Base-by-base conservation (phyloP, 2,797 vertebrate species). In the Huso huso region DNA sequence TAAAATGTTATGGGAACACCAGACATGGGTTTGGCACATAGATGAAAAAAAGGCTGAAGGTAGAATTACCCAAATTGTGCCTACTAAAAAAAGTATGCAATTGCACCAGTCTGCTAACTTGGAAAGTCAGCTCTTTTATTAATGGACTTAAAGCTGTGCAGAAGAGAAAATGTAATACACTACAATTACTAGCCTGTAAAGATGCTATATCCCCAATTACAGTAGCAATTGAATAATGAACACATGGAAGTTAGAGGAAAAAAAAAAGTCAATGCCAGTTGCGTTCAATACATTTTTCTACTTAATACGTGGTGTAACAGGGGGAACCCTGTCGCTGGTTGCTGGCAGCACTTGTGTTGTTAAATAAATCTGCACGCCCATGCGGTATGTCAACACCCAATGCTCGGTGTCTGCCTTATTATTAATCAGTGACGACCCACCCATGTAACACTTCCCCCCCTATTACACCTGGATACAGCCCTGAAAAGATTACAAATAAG, bases 381-480 rank as follows among this genome's bases (percentile, higher is more conserved):
- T 18, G 18, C 18, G 18, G 18, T 18, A 18, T 18, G 18, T 18
- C 18, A 18, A 18, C 18, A 18, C 18, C 18, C 18, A 18, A 18
- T 18, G 18, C 18, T 18, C 18, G 18, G 18, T 18, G 18, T 18
- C 18, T 18, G 18, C 18, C 18, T 18, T 1, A 18, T 18, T 18
- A 18, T 18, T 18, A 18, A 18, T 18, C 18, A 18, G 18, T 2
- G 18, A 18, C 1, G 18, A 18, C 18, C 18, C 18, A 18, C 18
- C 1, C 18, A 18, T 18, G 18, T 18, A 18, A 18, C 18, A 18
- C 18, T 18, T 18, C 2, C 18, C 18, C 18, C 18, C 18, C 18
- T 18, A 18, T 18, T 60, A 48, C 73, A 76, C 77, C 18, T 77
- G 80, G 83, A 78, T 78, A 79, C 79, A 79, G 79, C 84, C 87